A percentile compares a stretch with the other conserved stretches of the same genome.
Evolutionary conservation across 1,140 invertebrate genomes (phyloP).

Genomic region (Drosophila saltans): DNA sequence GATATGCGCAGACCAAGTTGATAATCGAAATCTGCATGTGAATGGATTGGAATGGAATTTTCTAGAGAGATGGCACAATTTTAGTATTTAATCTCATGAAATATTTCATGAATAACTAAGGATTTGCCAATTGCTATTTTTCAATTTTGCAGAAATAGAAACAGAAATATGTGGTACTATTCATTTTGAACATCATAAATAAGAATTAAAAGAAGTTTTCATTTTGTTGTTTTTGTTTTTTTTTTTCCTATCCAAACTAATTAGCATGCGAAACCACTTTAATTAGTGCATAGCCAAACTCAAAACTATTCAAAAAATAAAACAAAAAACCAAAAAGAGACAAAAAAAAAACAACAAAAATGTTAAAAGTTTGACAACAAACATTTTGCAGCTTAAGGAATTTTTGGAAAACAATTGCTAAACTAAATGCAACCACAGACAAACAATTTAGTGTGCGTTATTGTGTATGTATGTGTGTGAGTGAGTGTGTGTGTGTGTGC

Average conservation of each 20-base stretch:
- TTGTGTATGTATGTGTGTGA: neutral
- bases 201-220: neutral
- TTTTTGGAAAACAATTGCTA: slow-evolving; percentile 57
- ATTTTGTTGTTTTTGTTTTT: neutral
- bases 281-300: slow-evolving; percentile 34
- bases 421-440: slow-evolving; percentile 57
- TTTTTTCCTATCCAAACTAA: neutral
- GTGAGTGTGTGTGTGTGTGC: neutral
- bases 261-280: slow-evolving; percentile 9
- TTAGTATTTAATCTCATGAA: slow-evolving; percentile 1
- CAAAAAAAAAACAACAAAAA: slow-evolving; percentile 27
- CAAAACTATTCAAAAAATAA: neutral
- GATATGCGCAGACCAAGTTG: slow-evolving; percentile 44
- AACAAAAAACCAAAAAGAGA: neutral
- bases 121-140: neutral
- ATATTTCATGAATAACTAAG: neutral
- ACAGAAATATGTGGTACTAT: too few relatives aligned
- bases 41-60: slow-evolving; percentile 15
- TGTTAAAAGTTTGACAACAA: slow-evolving; percentile 48
- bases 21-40: slow-evolving; percentile 44
- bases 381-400: slow-evolving; percentile 59
- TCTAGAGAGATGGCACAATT: neutral
- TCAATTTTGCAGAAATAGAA: too few relatives aligned
- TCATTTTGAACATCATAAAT: neutral
- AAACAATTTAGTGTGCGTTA: slow-evolving; percentile 23